Base-by-base conservation (phyloP, 2,888 invertebrate species). In the Sceliomorpha sp. region DNA sequence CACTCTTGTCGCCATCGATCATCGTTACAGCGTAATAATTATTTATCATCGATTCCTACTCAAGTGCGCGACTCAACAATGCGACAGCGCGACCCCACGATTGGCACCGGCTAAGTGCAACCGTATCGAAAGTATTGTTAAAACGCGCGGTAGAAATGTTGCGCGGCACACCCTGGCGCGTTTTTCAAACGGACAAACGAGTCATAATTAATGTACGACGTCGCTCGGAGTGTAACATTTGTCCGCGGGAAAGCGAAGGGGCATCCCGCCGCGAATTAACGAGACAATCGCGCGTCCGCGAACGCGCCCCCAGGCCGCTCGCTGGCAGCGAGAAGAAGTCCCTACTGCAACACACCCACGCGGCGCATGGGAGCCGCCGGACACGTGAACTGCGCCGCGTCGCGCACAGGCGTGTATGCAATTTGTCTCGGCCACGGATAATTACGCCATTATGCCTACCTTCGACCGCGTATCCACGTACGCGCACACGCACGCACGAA, bases 401-500 rank as follows among this genome's bases (percentile, higher is more conserved):
- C 81, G 76, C 73, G 77, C 56, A 69, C 80, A 74, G 81, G 78
- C 83, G 84, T 85, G 85, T 85, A 85, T 74, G 80, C 84, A 83
- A 85, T 85, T 85, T 85, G 85, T 85, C 85, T 84, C 84, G 78
- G 83, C 77, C 80, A 72, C 76, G 79, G 84, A 83, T 85, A 85
- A 85, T 85, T 85, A 85, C 84, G 75, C 79, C 82, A 83, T 83
- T 85, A 84, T 82, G 75, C 73, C 74, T 77, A 59, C 71, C 74
- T 73, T 71, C 74, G 56, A 39, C 59, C 42, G 37, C 64, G 44
- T 64, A 32, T 44, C 60, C 32, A 39, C 34, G 51, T 39, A 37
- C 17, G 37, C 7, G 32, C 44, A 42, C 9, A 31, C 42, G 31
- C 17, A 40, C 48, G 53, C 37, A 40, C 50, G 44, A 34, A 45